These are phyloP conservation scores for Scaptodrosophila lebanonensis DNA, from an alignment of 1,140 invertebrate species.

Conservation along the genomic window DNA sequence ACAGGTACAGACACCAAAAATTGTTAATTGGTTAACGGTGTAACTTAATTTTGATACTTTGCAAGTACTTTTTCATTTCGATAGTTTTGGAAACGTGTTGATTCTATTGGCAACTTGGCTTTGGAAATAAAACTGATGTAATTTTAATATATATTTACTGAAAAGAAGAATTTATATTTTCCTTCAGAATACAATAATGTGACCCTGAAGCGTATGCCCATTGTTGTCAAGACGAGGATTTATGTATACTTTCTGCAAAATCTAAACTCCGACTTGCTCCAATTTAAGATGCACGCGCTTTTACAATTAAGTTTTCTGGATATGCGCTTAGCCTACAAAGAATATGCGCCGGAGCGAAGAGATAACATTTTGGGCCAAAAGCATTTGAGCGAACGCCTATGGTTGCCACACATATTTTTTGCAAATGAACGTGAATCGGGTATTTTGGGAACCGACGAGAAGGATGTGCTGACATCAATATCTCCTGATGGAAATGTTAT, in stretches of 20 bases:
- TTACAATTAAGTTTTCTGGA: slow-evolving; percentile 87
- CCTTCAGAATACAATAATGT: slow-evolving; percentile 47
- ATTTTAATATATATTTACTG: no score
- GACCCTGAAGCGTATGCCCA: slow-evolving; percentile 76
- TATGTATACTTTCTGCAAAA: slow-evolving; percentile 87
- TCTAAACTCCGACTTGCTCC: slow-evolving; percentile 86
- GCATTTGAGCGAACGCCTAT: slow-evolving; percentile 83
- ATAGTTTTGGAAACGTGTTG: no score
- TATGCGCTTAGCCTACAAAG: slow-evolving; percentile 81
- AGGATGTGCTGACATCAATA: slow-evolving; percentile 87
- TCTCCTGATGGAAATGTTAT: slow-evolving; percentile 85
- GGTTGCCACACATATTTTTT: slow-evolving; percentile 88
- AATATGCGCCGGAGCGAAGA: slow-evolving; percentile 80
- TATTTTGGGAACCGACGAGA: slow-evolving; percentile 82
- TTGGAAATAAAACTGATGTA: no score
- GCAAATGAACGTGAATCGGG: slow-evolving; percentile 88
- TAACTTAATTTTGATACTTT: no score
- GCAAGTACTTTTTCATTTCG: no score
- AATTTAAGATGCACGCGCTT: slow-evolving; percentile 90
- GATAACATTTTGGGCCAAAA: slow-evolving; percentile 84
- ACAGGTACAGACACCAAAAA: no score
- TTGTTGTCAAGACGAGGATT: slow-evolving; percentile 82
- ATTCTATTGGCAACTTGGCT: no score
- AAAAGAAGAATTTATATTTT: no score
- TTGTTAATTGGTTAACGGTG: no score